A percentile compares a stretch with the other conserved stretches of the same genome.
These are phyloP conservation scores for Brachionus rubens DNA, from an alignment of 1,140 invertebrate genomes.

Conservation along the genomic window DNA sequence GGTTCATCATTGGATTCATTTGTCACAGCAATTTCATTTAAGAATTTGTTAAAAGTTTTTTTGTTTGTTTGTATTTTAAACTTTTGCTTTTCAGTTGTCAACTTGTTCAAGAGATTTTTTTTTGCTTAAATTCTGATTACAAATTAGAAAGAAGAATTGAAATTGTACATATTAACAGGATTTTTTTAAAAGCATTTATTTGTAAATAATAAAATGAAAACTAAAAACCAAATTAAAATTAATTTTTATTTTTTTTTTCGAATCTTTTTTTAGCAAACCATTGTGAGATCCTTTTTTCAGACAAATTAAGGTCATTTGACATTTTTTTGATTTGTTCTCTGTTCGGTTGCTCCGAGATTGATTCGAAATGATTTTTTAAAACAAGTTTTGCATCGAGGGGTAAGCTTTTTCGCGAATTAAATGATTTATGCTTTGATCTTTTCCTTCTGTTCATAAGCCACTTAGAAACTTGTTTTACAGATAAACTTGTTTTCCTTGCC, in stretches of 20 bases:
- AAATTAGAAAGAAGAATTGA: slow-evolving; percentile 5
- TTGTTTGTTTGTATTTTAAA: slow-evolving; percentile 10
- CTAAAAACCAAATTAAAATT: not conserved
- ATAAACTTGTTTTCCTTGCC: slow-evolving; percentile 7
- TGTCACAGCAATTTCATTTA: slow-evolving; percentile 26
- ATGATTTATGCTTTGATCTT: slow-evolving; percentile 6
- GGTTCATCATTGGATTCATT: slow-evolving; percentile 27
- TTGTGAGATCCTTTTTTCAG: slow-evolving; percentile 22
- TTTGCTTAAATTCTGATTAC: not conserved
- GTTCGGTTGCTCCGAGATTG: slow-evolving; percentile 12
- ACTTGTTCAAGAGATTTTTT: slow-evolving; percentile 28
- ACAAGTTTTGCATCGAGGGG: slow-evolving; percentile 2
- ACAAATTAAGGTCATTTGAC: not conserved
- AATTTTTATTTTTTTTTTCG: slow-evolving; percentile 16
- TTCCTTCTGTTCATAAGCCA: slow-evolving; percentile 18
- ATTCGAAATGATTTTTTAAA: slow-evolving; percentile 25
- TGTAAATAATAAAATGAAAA: not conserved
- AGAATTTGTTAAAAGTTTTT: slow-evolving; percentile 36
- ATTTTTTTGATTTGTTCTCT: slow-evolving; percentile 16
- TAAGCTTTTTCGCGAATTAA: slow-evolving; percentile 15
- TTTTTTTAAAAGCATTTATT: slow-evolving; percentile 2
- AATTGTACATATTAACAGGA: not conserved
- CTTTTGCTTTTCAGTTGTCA: slow-evolving; percentile 15
- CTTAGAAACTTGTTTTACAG: slow-evolving; percentile 19
- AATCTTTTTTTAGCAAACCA: slow-evolving; percentile 35